Base-by-base conservation (phyloP, 2,797 vertebrate species). In the Mus minutoides region DNA sequence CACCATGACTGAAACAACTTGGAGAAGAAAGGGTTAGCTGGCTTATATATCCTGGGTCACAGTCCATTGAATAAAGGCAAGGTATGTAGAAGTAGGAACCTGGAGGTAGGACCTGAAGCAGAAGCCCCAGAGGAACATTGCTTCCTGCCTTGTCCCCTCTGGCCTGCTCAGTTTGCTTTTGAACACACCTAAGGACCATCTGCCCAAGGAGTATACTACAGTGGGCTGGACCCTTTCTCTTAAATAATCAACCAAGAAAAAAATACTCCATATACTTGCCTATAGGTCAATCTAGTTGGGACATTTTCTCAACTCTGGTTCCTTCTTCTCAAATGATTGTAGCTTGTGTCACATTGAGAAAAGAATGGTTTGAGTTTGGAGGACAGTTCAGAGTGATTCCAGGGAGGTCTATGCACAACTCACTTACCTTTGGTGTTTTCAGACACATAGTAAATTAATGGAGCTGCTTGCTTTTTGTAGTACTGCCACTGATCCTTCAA, bases 381-480 rank as follows among this genome's bases (percentile, higher is more conserved):
- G 94, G 11, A 60, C 1, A 64, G 21, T 21, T 10, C n/a, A 60
- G 73, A 94, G 52, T 31, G 67, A 89, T 52, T 0, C 2, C 21
- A 67, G 21, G 37, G n/a, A 92, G 2, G 31, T 75, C 91, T 76
- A 75, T 14, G 10, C 76, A 56, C 34, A 71, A 40, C 2, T 1
- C 79, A 34, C 62, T 96, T 67, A 77, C 17, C 22, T 88, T 69
- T 69, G 54, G 79, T 49, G 31, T 2, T 62, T 96, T 52, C 12
- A 69, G 69, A 82, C 94, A 54, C 83, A 5, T 78, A 71, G 84
- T 88, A 52, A 93, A 94, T 80, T 46, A 31, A 58, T 14, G 43
- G n/a, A 76, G 29, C 6, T 88, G 11, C 43, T 77, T 91, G 67
- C 34, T 93, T 26, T 49, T 21, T 93, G 40, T 24, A 92, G 62